Percentiles rank a stretch among this genome's conserved stretches.
Conservation (phyloP, 1,140 invertebrate species). For the Drosophila sechellia region DNA sequence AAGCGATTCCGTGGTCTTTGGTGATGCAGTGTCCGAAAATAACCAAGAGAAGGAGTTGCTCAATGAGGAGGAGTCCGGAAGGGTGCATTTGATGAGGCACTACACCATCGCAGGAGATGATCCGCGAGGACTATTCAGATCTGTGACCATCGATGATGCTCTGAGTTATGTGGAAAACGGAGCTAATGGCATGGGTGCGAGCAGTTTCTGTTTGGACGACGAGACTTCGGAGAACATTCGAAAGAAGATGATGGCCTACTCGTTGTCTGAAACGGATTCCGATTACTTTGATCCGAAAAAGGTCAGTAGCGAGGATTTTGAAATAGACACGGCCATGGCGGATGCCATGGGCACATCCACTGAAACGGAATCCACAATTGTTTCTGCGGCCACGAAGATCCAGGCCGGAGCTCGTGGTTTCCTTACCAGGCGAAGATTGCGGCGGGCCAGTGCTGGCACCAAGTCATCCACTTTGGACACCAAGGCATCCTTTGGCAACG, state of each 20-base stretch:
- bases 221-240: slow-evolving; percentile 78
- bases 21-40: slow-evolving; percentile 32
- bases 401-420: slow-evolving; percentile 75
- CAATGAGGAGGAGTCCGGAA: slow-evolving; percentile 38
- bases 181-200: slow-evolving; percentile 12
- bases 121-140: slow-evolving; percentile 57
- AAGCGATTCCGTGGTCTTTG: slow-evolving; percentile 68
- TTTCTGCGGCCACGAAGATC: slow-evolving; percentile 77
- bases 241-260: slow-evolving; percentile 81
- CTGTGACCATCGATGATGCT: slow-evolving; percentile 58
- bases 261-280: slow-evolving; percentile 78
- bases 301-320: slow-evolving; percentile 57
- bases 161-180: slow-evolving; percentile 37
- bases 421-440: slow-evolving; percentile 59
- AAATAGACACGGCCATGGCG: slow-evolving; percentile 74
- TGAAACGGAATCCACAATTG: slow-evolving; percentile 82
- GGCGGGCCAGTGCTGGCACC: slow-evolving; percentile 69
- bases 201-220: slow-evolving; percentile 72
- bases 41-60: neutral
- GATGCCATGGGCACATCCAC: slow-evolving; percentile 74
- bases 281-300: slow-evolving; percentile 61
- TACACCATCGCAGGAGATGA: slow-evolving; percentile 74
- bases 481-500: slow-evolving; percentile 79
- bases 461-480: slow-evolving; percentile 64
- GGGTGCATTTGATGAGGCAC: slow-evolving; percentile 53